A percentile compares a stretch with the other conserved stretches of the same genome.
phyloP scores from a whole-genome alignment of 1,140 invertebrate species.

The Hormaphis cornu region DNA sequence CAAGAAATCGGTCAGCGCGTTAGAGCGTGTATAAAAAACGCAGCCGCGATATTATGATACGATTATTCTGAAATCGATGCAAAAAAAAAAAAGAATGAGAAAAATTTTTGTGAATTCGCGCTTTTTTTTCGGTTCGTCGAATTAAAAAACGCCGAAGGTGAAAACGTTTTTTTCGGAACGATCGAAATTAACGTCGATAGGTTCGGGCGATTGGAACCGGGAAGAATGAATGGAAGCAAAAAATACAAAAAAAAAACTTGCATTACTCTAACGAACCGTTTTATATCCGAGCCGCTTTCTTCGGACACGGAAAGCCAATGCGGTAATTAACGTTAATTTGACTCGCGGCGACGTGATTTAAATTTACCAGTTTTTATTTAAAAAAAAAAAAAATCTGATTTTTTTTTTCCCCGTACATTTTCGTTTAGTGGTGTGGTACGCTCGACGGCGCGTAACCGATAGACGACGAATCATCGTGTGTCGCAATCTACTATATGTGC shows the following conservation, averaged over 20 bases:
- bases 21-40: too few relatives aligned
- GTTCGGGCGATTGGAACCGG: slow-evolving; percentile 12
- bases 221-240: not conserved
- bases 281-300: slow-evolving; percentile 13
- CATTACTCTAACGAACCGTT: slow-evolving; percentile 20
- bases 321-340: slow-evolving; percentile 28
- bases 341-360: not conserved
- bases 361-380: slow-evolving; percentile 7
- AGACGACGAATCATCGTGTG: slow-evolving; percentile 19
- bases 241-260: not conserved
- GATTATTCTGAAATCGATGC: not conserved
- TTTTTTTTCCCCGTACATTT: slow-evolving; percentile 11
- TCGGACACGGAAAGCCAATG: slow-evolving; percentile 8
- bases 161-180: slow-evolving; percentile 11
- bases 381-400: too few relatives aligned
- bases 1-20: too few relatives aligned
- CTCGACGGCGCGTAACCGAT: slow-evolving; percentile 28
- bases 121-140: not conserved
- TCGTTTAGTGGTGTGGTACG: slow-evolving; percentile 10
- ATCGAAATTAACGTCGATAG: slow-evolving; percentile 2
- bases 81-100: not conserved
- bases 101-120: not conserved
- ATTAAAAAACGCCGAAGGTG: slow-evolving; percentile 3
- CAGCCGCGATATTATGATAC: too few relatives aligned
- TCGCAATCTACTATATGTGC: not conserved